A percentile compares a stretch with the other conserved stretches of the same genome.
These are phyloP conservation scores for Plagodis pulveraria DNA, from an alignment of 2,888 invertebrate species.

Conservation along the genomic window DNA sequence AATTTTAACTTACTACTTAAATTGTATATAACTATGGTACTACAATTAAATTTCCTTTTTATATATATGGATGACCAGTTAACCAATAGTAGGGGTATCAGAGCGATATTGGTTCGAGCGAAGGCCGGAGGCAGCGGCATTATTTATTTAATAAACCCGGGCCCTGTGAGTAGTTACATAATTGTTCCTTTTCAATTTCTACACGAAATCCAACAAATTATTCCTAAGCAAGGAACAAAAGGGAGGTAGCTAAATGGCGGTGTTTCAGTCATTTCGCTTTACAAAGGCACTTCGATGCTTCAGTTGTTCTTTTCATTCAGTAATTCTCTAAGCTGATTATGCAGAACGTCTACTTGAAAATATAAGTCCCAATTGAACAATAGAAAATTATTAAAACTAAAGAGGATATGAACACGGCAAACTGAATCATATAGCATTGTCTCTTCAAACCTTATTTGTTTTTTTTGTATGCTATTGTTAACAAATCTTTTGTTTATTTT, in stretches of 20 bases:
- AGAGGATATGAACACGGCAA: too few species aligned
- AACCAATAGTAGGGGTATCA: conserved; percentile 48
- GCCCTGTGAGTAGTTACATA: conserved; percentile 68
- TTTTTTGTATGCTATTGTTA: too few species aligned
- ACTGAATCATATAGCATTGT: too few species aligned
- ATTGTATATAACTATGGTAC: too few species aligned
- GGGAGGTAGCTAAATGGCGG: conserved; percentile 9
- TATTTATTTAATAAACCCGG: conserved; percentile 79
- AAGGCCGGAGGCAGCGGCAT: conserved; percentile 58
- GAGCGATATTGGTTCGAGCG: conserved; percentile 52
- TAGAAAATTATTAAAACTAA: too few species aligned
- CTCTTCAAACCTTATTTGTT: too few species aligned
- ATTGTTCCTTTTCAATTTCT: conserved; percentile 67
- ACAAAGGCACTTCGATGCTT: conserved; percentile 13
- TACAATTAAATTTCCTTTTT: too few species aligned
- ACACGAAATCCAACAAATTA: conserved; percentile 27
- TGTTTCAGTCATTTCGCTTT: conserved; percentile 5
- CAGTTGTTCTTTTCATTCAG: conserved; percentile 6
- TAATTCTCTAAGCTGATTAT: conserved; percentile 14
- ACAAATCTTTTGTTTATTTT: too few species aligned
- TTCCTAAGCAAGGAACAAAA: conserved; percentile 17
- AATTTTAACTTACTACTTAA: too few species aligned
- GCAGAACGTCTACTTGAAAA: conserved; percentile 2
- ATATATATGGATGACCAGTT: too few species aligned
- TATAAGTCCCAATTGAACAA: conserved; percentile 2